Percentiles rank a stretch among this genome's conserved stretches.
Evolutionary conservation across 2,888 invertebrate species (phyloP).

Genomic region (Lasioglossum oenotherae): DNA sequence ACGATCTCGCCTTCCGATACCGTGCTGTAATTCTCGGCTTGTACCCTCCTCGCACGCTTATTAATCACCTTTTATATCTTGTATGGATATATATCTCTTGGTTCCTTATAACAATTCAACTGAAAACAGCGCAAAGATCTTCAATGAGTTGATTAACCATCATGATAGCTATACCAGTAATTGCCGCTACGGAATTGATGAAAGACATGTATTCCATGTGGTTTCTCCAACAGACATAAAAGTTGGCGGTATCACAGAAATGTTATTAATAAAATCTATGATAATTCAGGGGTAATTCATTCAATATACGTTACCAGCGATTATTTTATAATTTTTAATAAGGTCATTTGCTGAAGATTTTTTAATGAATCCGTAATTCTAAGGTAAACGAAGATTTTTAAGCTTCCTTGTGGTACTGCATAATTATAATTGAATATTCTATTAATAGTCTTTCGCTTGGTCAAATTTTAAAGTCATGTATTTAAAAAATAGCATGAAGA

Average conservation of each 20-base stretch:
- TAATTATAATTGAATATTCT: background rate
- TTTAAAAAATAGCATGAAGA: no score
- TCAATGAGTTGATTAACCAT: background rate
- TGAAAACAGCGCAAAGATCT: conserved; percentile 1
- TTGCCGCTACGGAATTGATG: background rate
- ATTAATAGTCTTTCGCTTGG: background rate
- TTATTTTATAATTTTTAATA: no score
- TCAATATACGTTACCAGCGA: no score
- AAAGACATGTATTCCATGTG: background rate
- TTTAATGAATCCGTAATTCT: no score
- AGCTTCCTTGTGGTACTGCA: background rate
- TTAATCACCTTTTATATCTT: conserved; percentile 28
- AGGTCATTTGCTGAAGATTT: no score
- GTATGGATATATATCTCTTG: background rate
- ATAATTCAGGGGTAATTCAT: background rate
- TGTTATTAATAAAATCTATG: background rate
- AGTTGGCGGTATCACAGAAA: background rate
- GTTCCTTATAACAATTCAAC: background rate
- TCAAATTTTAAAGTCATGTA: background rate
- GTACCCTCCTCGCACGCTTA: conserved; percentile 13
- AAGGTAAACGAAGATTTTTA: background rate
- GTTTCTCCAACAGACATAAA: background rate
- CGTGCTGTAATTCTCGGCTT: conserved; percentile 9
- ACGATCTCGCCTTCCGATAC: conserved; percentile 55
- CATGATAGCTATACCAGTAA: background rate